Percentiles rank a stretch among this genome's conserved stretches.
These are phyloP conservation scores for Acanthococcus lagerstroemiae DNA, from an alignment of 2,888 invertebrate genomes.

Conservation along the genomic window DNA sequence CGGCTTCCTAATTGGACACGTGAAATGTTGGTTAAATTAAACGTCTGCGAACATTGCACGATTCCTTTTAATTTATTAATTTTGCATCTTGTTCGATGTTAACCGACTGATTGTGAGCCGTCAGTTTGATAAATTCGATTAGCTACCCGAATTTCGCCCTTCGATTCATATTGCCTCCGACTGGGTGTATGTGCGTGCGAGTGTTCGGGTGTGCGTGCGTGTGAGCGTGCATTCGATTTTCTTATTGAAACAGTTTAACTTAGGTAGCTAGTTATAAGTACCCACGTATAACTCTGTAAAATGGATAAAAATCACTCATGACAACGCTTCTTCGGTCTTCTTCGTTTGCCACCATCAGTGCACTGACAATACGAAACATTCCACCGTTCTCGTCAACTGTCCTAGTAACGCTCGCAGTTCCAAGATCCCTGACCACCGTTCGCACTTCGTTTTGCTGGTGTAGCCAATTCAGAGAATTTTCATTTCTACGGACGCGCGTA, in stretches of 20 bases:
- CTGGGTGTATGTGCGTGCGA: neutral
- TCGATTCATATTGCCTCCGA: too few relatives aligned
- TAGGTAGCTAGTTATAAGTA: too few relatives aligned
- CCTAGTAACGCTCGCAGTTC: neutral
- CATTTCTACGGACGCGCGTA: neutral
- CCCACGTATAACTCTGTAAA: too few relatives aligned
- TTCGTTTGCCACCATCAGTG: too few relatives aligned
- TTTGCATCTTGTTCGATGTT: neutral
- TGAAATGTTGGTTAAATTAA: neutral
- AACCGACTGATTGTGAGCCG: neutral
- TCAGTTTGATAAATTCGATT: neutral
- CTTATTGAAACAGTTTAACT: too few relatives aligned
- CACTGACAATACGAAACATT: too few relatives aligned
- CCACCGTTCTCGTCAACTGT: neutral
- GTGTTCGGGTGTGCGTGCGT: neutral
- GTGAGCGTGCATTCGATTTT: neutral
- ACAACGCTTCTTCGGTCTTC: too few relatives aligned
- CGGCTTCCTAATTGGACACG: neutral
- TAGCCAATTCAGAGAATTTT: neutral
- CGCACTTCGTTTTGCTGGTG: neutral
- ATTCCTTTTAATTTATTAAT: constrained; percentile 5
- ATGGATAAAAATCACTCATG: too few relatives aligned
- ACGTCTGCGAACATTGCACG: neutral
- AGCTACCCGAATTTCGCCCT: neutral
- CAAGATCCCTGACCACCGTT: neutral